Percentiles rank a stretch among this genome's conserved stretches.
Evolutionary conservation across 2,888 invertebrate species (phyloP).

Genomic region (Cataglyphis altisquamis): DNA sequence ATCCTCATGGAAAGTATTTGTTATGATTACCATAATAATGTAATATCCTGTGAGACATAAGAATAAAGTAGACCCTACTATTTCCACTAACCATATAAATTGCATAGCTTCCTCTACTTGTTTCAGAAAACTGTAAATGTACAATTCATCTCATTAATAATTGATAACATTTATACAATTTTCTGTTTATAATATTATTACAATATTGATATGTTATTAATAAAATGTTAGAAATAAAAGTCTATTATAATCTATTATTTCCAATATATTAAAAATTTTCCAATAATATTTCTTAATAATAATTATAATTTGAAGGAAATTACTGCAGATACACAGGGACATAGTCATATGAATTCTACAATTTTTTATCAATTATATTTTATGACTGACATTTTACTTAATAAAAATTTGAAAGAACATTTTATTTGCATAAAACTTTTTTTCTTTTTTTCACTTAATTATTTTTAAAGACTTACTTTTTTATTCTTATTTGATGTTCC

Average conservation of each 20-base stretch:
- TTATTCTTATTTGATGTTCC: constrained; percentile 56
- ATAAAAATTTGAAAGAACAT: not conserved
- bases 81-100: constrained; percentile 78
- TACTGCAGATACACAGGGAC: not conserved
- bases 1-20: not conserved
- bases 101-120: constrained; percentile 75
- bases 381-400: not conserved
- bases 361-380: not conserved
- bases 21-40: constrained; percentile 68
- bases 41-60: constrained; percentile 79
- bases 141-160: not conserved
- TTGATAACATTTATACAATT: not conserved
- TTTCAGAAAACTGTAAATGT: constrained; percentile 74
- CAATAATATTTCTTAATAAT: not conserved
- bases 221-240: not conserved
- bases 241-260: not conserved
- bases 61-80: constrained; percentile 77
- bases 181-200: not conserved
- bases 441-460: not conserved
- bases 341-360: not conserved
- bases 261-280: not conserved
- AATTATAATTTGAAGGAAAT: not conserved
- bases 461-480: constrained; percentile 34
- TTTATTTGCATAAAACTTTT: not conserved
- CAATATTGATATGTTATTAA: not conserved